phyloP scores from a whole-genome alignment of 2,113 vertebrate species.

The Lates calcarifer region DNA sequence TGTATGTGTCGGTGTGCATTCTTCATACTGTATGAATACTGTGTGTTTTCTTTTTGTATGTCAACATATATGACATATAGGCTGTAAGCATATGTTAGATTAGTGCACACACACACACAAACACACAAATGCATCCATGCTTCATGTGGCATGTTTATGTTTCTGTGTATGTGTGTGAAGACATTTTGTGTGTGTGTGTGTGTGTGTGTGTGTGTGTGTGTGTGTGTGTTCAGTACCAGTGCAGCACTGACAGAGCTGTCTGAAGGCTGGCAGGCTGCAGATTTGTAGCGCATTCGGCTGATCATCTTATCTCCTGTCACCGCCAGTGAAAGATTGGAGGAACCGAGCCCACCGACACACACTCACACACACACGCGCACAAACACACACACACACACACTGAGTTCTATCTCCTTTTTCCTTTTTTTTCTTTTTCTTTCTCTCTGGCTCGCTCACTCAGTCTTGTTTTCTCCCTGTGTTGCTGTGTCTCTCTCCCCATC shows the following conservation, averaged over 20 bases:
- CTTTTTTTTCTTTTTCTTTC: conserved; percentile 33
- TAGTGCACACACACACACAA: conserved; percentile 15
- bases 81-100: conserved; percentile 12
- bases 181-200: conserved; percentile 36
- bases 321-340: conserved; percentile 76
- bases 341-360: conserved; percentile 51
- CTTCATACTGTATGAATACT: conserved; percentile 8
- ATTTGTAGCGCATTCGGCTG: conserved; percentile 79
- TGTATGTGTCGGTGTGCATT: conserved; percentile 27
- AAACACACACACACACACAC: conserved; percentile 14
- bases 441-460: conserved; percentile 48
- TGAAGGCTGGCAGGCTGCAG: conserved; percentile 77
- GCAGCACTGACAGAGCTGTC: conserved; percentile 79
- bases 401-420: conserved; percentile 30
- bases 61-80: conserved; percentile 15
- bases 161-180: conserved; percentile 2
- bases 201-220: conserved; percentile 31
- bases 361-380: neutral
- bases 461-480: conserved; percentile 51
- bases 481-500: conserved; percentile 39
- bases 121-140: conserved; percentile 4
- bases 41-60: conserved; percentile 13
- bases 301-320: conserved; percentile 85
- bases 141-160: conserved; percentile 20
- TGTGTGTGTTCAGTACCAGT: conserved; percentile 44